Base-by-base conservation (phyloP, 2,797 vertebrate genomes). In the Cossypha dichroa region DNA sequence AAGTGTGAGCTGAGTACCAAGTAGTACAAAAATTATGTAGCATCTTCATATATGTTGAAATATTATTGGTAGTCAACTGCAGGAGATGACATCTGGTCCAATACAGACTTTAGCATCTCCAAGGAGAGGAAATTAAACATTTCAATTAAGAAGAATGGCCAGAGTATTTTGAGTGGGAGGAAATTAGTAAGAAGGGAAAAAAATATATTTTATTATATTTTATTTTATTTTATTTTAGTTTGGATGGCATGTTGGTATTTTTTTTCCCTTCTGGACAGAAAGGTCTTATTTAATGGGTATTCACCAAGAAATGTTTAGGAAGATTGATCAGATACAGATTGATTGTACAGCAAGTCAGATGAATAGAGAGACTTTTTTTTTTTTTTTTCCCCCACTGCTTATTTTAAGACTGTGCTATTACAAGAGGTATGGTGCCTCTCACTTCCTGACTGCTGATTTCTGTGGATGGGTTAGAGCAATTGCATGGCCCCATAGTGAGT, bases 71-170 rank as follows among this genome's bases (percentile, higher is more conserved):
- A 91, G 67, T 94, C 45, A 63, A 94, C 84, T 94, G 78, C 60
- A 77, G 86, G 87, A 85, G 73, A 93, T 94, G 85, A 89, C 68
- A 96, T 95, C 93, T 95, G 81, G 63, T 85, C 68, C 91, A 56
- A 87, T 52, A 91, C 77, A 89, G 84, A 56, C 72, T 94, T 87
- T 29, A 92, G 29, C 82, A 70, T 94, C 81, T 93, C 77, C 56
- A 85, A 64, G 69, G 78, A 88, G 72, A 94, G 79, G 87, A 94
- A 96, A 70, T 67, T 5, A 96, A 94, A 85, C 15, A 62, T 95
- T 82, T 94, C n/a, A 85, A 3, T 94, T 82, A 76, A 78, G 55
- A 84, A 91, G 63, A 85, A 80, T 64, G 81, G 56, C 64, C 87
- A 77, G 91, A 83, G 49, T 94, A 95, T 94, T 93, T 84, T 91